These are phyloP conservation scores for Habropoda laboriosa DNA, from an alignment of 1,140 invertebrate species.

Conservation along the genomic window DNA sequence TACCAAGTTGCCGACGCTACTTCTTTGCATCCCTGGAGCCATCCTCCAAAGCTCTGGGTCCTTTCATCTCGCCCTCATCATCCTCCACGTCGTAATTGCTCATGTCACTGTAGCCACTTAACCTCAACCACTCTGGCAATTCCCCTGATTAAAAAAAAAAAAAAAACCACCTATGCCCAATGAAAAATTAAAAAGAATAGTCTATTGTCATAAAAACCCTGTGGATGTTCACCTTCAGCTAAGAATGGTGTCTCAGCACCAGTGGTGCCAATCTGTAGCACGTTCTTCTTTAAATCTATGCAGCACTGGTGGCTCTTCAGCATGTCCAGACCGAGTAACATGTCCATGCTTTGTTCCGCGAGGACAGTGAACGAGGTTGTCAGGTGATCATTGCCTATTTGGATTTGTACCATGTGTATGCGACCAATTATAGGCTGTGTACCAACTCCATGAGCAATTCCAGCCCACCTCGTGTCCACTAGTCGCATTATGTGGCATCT, in stretches of 20 bases:
- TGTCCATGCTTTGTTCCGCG: constrained; percentile 98
- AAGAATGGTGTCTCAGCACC: constrained; percentile 96
- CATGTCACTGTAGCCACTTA: constrained; percentile 80
- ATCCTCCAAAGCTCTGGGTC: constrained; percentile 85
- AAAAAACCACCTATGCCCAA: not conserved
- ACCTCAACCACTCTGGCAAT: constrained; percentile 82
- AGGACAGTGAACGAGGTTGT: constrained; percentile 99
- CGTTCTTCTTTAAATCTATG: constrained; percentile 95
- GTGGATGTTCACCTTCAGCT: constrained; percentile 85
- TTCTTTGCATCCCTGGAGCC: constrained; percentile 80
- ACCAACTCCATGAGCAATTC: constrained; percentile 97
- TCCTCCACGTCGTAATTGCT: constrained; percentile 64
- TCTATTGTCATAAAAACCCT: not conserved
- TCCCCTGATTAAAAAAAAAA: constrained; percentile 74
- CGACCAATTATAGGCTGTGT: constrained; percentile 97
- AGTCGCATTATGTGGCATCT: constrained; percentile 97
- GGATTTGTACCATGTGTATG: constrained; percentile 98
- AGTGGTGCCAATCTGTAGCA: constrained; percentile 96
- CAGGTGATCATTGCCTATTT: constrained; percentile 96
- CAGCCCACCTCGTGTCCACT: constrained; percentile 96
- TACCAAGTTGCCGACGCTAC: constrained; percentile 79
- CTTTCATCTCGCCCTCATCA: constrained; percentile 83
- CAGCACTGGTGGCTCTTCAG: constrained; percentile 97
- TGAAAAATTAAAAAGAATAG: not conserved
- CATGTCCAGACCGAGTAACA: constrained; percentile 98